Percentiles rank a stretch among this genome's conserved stretches.
These are phyloP conservation scores for Hucho hucho DNA, from an alignment of 2,113 vertebrate genomes.

Conservation along the genomic window DNA sequence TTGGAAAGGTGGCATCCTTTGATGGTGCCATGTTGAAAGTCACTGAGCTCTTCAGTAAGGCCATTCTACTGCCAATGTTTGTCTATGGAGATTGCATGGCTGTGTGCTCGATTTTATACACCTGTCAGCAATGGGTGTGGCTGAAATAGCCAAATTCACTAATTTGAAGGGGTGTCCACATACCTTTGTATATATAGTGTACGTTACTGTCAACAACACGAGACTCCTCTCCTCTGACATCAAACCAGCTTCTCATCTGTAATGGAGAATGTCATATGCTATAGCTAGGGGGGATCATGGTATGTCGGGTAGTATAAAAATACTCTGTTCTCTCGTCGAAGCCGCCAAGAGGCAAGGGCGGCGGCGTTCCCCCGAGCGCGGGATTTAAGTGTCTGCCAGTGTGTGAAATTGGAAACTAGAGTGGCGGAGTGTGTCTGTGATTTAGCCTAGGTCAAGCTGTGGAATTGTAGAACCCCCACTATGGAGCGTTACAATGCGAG, in stretches of 20 bases:
- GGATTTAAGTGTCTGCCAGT: conserved; percentile 24
- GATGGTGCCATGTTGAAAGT: no score
- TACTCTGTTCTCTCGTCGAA: neutral
- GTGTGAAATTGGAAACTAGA: conserved; percentile 47
- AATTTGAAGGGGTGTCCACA: no score
- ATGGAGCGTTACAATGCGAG: conserved; percentile 21
- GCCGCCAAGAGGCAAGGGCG: neutral
- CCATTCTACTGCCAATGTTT: no score
- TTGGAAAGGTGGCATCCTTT: no score
- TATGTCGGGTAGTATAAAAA: neutral
- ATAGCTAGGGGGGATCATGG: neutral
- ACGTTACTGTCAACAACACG: neutral
- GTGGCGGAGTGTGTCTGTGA: conserved; percentile 4
- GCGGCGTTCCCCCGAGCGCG: neutral
- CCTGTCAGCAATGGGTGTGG: no score
- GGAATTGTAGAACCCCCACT: conserved; percentile 25
- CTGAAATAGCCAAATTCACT: no score
- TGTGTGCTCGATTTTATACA: no score
- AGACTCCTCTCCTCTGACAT: neutral
- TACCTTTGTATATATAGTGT: neutral
- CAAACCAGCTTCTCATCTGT: neutral
- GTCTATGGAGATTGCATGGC: no score
- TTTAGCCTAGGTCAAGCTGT: conserved; percentile 37
- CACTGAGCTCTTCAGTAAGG: no score
- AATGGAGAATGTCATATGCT: neutral